Base-by-base conservation (phyloP, 2,888 invertebrate species). In the Lepidonotus clava region DNA sequence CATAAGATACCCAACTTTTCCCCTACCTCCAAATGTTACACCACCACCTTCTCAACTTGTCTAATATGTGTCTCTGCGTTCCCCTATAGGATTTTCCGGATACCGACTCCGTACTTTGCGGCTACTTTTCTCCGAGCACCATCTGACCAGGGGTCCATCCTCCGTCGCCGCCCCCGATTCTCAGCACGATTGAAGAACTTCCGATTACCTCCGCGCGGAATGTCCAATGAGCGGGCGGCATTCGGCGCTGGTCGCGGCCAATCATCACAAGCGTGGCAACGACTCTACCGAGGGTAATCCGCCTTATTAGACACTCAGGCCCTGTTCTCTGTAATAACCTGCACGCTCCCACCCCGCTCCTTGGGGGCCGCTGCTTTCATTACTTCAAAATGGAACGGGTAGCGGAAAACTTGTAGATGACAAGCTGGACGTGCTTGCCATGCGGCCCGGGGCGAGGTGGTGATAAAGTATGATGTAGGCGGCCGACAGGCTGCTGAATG, bases 331-430 rank as follows among this genome's bases (percentile, higher is more conserved):
- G 76, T 76, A 76, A 76, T 76, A 76, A 76, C 76, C 76, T 40
- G 32, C 80, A 80, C 80, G 32, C 80, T 80, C 80, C 80, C 80
- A 41, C 80, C 28, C 1, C 28, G 51, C 80, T 51, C 46, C 80
- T 80, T 28, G 28, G 46, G 18, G 46, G 80, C 51, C 46, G 80
- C 51, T 24, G 80, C 80, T 80, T 80, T 80, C 80, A 80, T 80
- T 80, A 80, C 80, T 80, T 80, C 80, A 80, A 41, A 80, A 80
- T 80, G 80, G 80, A 80, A 80, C 80, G 80, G 41, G 80, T 80
- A 80, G 80, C 80, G 41, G 80, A 46, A 80, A 80, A 76, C 76
- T 76, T 76, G 38, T 76, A 76, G 76, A 76, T 76, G 76, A 76
- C 76, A 76, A 76, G 76, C 6, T 11, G 36, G 76, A 76, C 38